Percentiles rank a stretch among this genome's conserved stretches.
These are phyloP conservation scores for Microctenopoma stevenorrisi DNA, from an alignment of 2,797 vertebrate genomes.

Conservation along the genomic window DNA sequence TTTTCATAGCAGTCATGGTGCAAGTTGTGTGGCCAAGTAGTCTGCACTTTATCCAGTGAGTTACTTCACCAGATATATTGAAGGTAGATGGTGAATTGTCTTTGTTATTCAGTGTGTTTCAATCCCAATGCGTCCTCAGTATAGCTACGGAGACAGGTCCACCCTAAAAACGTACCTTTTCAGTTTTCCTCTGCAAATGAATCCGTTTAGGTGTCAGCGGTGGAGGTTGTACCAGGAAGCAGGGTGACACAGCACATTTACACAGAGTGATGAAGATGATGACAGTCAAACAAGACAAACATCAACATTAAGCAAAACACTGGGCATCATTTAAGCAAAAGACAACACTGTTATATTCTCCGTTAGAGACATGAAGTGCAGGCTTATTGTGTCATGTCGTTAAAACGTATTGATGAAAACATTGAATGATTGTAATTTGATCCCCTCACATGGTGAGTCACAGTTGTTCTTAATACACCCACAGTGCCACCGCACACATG, in stretches of 20 bases:
- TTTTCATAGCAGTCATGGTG: background rate
- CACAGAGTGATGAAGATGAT: slow-evolving; percentile 22
- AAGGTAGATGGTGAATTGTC: background rate
- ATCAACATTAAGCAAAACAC: background rate
- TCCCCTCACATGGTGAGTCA: slow-evolving; percentile 64
- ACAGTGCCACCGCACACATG: slow-evolving; percentile 5
- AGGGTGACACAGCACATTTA: slow-evolving; percentile 74
- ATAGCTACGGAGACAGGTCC: background rate
- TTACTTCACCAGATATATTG: background rate
- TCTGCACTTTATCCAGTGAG: background rate
- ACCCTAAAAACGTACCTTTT: background rate
- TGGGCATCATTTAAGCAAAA: background rate
- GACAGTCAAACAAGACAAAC: slow-evolving; percentile 15
- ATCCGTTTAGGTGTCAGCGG: slow-evolving; percentile 13
- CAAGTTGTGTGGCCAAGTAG: background rate
- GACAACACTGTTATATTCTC: background rate
- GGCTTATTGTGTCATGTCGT: slow-evolving; percentile 12
- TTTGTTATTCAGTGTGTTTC: background rate
- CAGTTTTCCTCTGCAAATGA: background rate
- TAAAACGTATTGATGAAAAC: slow-evolving; percentile 40
- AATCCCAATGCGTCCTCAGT: background rate
- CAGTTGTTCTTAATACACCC: slow-evolving; percentile 32
- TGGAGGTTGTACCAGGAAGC: slow-evolving; percentile 37
- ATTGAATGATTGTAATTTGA: slow-evolving; percentile 44
- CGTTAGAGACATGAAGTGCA: background rate